Conservation (phyloP, 2,888 invertebrate species). For the Xylocampa areola region DNA sequence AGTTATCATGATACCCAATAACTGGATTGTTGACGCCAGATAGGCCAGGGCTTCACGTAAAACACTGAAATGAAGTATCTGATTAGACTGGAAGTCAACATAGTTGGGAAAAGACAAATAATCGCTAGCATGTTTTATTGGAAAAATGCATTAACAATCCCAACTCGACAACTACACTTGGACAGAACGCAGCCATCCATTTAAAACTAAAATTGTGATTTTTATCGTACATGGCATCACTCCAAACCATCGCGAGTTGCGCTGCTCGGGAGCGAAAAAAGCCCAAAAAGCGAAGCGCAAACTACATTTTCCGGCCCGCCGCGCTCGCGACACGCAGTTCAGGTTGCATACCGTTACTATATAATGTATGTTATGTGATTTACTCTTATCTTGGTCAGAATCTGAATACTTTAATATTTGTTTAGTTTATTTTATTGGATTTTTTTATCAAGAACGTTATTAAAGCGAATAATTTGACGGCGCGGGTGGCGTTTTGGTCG, state of each 20-base stretch:
- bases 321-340: conserved; percentile 42
- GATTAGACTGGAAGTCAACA: too few relatives aligned
- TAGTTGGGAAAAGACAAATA: too few relatives aligned
- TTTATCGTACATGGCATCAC: conserved; percentile 53
- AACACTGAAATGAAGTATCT: too few relatives aligned
- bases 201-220: conserved; percentile 43
- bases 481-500: too few relatives aligned
- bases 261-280: conserved; percentile 51
- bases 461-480: too few relatives aligned
- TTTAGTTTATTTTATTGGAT: too few relatives aligned
- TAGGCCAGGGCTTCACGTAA: too few relatives aligned
- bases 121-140: too few relatives aligned
- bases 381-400: neutral
- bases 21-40: too few relatives aligned
- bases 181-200: conserved; percentile 21
- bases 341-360: conserved; percentile 10
- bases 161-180: conserved; percentile 8
- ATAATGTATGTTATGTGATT: neutral
- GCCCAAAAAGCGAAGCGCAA: conserved; percentile 55
- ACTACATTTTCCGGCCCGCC: conserved; percentile 70
- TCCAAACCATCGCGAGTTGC: conserved; percentile 49
- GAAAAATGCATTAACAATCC: too few relatives aligned
- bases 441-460: too few relatives aligned
- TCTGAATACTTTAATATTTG: neutral
- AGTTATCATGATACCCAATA: too few relatives aligned